phyloP scores from a whole-genome alignment of 2,797 vertebrate species.

The Allobates femoralis region DNA sequence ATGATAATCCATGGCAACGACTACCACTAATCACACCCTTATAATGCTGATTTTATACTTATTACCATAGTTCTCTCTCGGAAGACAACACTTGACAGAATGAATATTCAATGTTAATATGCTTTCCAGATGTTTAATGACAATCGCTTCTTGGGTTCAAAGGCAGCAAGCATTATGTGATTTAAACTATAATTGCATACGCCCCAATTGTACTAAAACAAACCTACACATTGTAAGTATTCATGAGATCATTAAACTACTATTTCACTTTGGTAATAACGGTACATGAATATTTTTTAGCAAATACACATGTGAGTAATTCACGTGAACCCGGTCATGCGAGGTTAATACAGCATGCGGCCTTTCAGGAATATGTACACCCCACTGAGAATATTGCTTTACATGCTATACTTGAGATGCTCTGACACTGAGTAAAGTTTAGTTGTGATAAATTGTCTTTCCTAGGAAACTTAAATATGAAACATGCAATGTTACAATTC shows the following conservation, averaged over 20 bases:
- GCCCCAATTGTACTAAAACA: background rate
- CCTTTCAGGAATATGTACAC: background rate
- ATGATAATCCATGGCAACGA: background rate
- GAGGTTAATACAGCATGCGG: too few relatives aligned
- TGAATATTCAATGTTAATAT: constrained; percentile 36
- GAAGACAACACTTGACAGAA: background rate
- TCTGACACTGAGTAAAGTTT: background rate
- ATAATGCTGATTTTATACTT: background rate
- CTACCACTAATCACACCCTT: background rate
- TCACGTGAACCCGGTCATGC: background rate
- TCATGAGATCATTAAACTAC: background rate
- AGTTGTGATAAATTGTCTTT: background rate
- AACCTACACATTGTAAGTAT: background rate
- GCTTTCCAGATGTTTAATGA: constrained; percentile 36
- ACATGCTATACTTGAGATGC: background rate
- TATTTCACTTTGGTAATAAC: background rate
- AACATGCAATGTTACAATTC: background rate
- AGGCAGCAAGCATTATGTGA: constrained; percentile 28
- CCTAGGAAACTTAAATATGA: background rate
- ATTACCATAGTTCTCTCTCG: constrained; percentile 25
- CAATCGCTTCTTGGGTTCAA: constrained; percentile 2
- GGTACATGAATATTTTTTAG: background rate
- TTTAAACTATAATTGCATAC: background rate
- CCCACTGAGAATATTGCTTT: background rate
- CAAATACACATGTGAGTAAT: constrained; percentile 3